Evolutionary conservation across 1,140 invertebrate genomes (phyloP).

Genomic region (Medauroidea extradentata): DNA sequence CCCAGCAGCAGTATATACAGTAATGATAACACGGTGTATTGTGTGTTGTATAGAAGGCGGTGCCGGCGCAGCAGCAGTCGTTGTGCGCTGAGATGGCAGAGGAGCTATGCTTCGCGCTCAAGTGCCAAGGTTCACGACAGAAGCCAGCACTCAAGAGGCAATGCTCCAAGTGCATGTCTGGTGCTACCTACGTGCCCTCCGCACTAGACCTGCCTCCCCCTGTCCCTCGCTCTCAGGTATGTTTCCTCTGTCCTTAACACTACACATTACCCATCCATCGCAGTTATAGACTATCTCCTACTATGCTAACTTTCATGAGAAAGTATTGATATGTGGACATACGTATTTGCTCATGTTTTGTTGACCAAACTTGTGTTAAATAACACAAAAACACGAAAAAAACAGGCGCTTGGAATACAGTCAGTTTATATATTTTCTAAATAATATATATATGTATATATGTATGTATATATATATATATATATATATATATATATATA

Average conservation of each 20-base stretch:
- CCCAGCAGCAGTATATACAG: too few relatives aligned
- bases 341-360: too few relatives aligned
- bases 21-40: not conserved
- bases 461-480: too few relatives aligned
- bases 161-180: constrained; percentile 61
- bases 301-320: not conserved
- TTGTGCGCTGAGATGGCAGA: constrained; percentile 77
- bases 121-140: constrained; percentile 64
- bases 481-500: too few relatives aligned
- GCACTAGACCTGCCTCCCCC: constrained; percentile 43
- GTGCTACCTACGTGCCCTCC: constrained; percentile 44
- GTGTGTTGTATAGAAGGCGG: constrained; percentile 28
- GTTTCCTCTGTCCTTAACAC: not conserved
- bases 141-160: constrained; percentile 56
- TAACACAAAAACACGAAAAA: too few relatives aligned
- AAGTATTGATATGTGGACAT: too few relatives aligned
- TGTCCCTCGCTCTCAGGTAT: constrained; percentile 23
- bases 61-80: constrained; percentile 58
- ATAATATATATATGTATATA: too few relatives aligned
- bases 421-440: too few relatives aligned
- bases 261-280: not conserved
- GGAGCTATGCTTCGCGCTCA: constrained; percentile 71
- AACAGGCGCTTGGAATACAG: too few relatives aligned
- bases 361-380: too few relatives aligned
- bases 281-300: not conserved